These are phyloP conservation scores for Leptogaster cylindrica DNA, from an alignment of 2,888 invertebrate genomes.

Conservation along the genomic window DNA sequence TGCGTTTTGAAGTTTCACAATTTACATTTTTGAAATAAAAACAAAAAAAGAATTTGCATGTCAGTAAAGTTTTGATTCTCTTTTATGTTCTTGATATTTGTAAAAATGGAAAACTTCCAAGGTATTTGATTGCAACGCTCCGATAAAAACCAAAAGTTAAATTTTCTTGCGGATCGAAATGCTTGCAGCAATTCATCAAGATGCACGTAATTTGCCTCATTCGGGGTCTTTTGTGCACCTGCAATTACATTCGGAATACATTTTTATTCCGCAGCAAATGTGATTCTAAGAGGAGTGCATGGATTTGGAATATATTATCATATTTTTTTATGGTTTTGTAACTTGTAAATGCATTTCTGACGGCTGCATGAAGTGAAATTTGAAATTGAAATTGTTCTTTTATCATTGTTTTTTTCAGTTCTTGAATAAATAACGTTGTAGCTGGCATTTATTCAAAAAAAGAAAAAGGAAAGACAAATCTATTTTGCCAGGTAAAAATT, in stretches of 20 bases:
- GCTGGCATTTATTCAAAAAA: slow-evolving; percentile 24
- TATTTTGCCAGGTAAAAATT: not conserved
- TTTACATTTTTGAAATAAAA: no score
- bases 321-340: slow-evolving; percentile 8
- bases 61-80: no score
- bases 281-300: not conserved
- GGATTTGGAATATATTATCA: slow-evolving; percentile 23
- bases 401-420: not conserved
- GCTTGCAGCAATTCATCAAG: slow-evolving; percentile 3
- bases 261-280: not conserved
- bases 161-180: no score
- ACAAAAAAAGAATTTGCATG: no score
- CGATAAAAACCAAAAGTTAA: no score
- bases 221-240: slow-evolving; percentile 5
- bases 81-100: no score
- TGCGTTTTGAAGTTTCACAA: no score
- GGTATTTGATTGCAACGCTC: no score
- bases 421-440: slow-evolving; percentile 16
- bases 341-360: not conserved
- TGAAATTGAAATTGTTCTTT: slow-evolving; percentile 10
- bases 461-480: not conserved
- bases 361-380: slow-evolving; percentile 6
- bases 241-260: slow-evolving; percentile 25
- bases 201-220: slow-evolving; percentile 13
- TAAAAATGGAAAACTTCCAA: no score